Conservation (phyloP, 2,113 vertebrate species). For the Sylvilagus bachmani region DNA sequence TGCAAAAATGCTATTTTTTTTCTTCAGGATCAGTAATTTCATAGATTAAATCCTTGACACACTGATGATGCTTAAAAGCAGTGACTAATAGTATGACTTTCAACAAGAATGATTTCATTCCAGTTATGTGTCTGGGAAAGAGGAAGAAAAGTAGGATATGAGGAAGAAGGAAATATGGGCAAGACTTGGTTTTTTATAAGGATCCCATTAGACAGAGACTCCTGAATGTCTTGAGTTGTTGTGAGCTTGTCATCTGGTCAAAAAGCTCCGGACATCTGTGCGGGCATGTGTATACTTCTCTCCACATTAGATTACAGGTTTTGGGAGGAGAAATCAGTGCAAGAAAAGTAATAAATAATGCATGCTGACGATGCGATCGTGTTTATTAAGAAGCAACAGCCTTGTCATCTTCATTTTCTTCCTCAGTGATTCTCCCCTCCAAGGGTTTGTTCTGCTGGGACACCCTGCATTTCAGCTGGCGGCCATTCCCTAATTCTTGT, state of each 20-base stretch:
- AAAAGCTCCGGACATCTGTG: slow-evolving; percentile 73
- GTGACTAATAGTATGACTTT: background rate
- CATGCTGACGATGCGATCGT: slow-evolving; percentile 90
- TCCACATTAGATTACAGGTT: slow-evolving; percentile 89
- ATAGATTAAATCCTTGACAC: background rate
- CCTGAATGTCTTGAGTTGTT: background rate
- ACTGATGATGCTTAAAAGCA: background rate
- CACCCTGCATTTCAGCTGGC: slow-evolving; percentile 88
- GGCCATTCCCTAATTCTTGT: slow-evolving; percentile 89
- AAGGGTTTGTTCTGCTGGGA: slow-evolving; percentile 90
- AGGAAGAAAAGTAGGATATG: background rate
- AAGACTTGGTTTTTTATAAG: background rate
- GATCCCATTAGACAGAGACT: background rate
- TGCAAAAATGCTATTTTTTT: background rate
- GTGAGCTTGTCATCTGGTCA: background rate
- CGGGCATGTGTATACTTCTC: slow-evolving; percentile 74
- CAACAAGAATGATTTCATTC: background rate
- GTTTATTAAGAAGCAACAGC: slow-evolving; percentile 92
- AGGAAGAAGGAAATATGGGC: background rate
- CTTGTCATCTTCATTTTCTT: slow-evolving; percentile 92
- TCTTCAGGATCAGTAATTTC: background rate
- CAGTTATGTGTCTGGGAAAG: background rate
- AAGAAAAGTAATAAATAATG: slow-evolving; percentile 91
- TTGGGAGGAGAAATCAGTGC: slow-evolving; percentile 89
- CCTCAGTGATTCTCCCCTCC: slow-evolving; percentile 89